Base-by-base conservation (phyloP, 2,888 invertebrate genomes). In the Limnephilus lunatus region DNA sequence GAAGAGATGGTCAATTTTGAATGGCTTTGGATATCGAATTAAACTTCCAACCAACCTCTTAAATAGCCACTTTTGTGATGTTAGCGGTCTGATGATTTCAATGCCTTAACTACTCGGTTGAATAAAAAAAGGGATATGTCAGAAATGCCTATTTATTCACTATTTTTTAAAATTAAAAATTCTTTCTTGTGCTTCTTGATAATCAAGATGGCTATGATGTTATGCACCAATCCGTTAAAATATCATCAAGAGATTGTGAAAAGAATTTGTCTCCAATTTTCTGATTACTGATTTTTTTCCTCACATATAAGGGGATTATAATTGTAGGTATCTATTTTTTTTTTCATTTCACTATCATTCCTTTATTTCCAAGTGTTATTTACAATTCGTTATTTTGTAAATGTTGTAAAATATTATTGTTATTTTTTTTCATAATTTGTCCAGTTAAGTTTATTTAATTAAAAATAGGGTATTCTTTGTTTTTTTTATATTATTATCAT, bases 401-500 rank as follows among this genome's bases (percentile, higher is more conserved):
- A 68, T 68, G 68, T 68, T 83, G 83, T 83, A 31, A 32, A 35
- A 32, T 39, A 83, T 83, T 15, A 83, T 83, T 83, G 83, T 83
- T 83, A 83, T 83, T 83, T 83, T 83, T 39, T 83, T 39, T 83
- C 35, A 35, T 83, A 35, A 35, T 35, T 32, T 35, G 39, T 35
- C n/a, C 35, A 32, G 83, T 83, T 83, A 83, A 83, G 83, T 83
- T 83, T 83, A 83, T 83, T 83, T 83, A 35, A 83, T 83, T 83
- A 35, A 83, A 68, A 68, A 68, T 68, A 68, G 25, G 68, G 0
- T 68, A 19, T 2, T 15, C 15, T 83, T 68, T 83, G 15, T 83
- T 35, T 83, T 25, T 25, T 83, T 32, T 83, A 19, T 15, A 44
- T 44, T 44, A 44, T 44, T 44, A 44, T 83, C 32, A 35, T 83